These are phyloP conservation scores for Strigamia transsilvanica DNA, from an alignment of 2,888 invertebrate genomes.

Conservation along the genomic window DNA sequence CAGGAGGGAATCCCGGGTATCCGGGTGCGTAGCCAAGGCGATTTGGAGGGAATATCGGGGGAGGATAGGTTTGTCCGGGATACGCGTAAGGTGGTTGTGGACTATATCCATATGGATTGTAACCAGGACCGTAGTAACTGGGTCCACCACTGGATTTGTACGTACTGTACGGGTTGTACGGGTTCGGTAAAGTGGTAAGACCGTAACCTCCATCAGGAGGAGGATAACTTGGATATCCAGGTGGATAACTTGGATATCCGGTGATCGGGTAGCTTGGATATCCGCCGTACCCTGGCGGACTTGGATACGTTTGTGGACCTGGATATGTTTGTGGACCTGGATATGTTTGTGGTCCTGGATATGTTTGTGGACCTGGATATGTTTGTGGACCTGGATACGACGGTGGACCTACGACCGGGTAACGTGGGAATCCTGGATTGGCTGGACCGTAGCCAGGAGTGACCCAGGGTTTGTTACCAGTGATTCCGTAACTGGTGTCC, in stretches of 20 bases:
- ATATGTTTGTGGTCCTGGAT: conserved; percentile 14
- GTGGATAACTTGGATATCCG: conserved; percentile 18
- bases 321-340: conserved; percentile 19
- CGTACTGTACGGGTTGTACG: conserved; percentile 24
- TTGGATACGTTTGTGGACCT: conserved; percentile 19
- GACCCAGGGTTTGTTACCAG: conserved; percentile 53
- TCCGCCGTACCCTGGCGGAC: not conserved
- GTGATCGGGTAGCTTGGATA: conserved; percentile 23
- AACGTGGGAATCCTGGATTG: conserved; percentile 35
- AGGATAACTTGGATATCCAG: conserved; percentile 48
- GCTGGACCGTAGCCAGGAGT: conserved; percentile 52
- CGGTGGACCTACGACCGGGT: conserved; percentile 37
- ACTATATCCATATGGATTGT: conserved; percentile 17
- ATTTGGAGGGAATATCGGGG: conserved; percentile 14
- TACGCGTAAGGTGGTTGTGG: not conserved
- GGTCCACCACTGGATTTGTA: conserved; percentile 20
- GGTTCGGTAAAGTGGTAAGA: not conserved
- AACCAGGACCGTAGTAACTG: conserved; percentile 48
- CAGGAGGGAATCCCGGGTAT: conserved; percentile 25
- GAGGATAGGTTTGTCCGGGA: not conserved
- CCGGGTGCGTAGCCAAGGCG: conserved; percentile 41
- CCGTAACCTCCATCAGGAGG: not conserved
- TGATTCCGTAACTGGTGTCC: conserved; percentile 50
- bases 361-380: conserved; percentile 13
- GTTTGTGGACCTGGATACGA: conserved; percentile 24